phyloP scores from a whole-genome alignment of 2,113 vertebrate genomes.

The Telmatochromis sp. region DNA sequence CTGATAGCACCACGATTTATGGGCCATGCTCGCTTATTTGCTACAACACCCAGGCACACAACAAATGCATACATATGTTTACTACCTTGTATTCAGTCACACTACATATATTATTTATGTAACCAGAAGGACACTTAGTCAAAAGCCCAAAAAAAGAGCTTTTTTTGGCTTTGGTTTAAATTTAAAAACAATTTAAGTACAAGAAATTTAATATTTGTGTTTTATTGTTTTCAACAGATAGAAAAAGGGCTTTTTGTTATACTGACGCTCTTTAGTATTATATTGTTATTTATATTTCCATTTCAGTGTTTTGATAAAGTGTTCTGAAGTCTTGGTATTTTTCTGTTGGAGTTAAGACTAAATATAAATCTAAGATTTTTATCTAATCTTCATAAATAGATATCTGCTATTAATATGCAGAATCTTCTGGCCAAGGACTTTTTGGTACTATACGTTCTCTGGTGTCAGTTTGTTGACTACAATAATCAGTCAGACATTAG shows the following conservation, averaged over 20 bases:
- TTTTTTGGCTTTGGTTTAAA: neutral
- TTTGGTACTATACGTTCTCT: neutral
- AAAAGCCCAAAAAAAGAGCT: neutral
- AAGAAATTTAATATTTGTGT: neutral
- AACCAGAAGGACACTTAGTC: neutral
- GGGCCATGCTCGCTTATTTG: slow-evolving; percentile 8
- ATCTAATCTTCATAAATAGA: neutral
- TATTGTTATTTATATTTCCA: neutral
- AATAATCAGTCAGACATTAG: neutral
- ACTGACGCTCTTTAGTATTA: neutral
- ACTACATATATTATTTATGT: neutral
- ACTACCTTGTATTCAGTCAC: neutral
- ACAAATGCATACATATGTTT: neutral
- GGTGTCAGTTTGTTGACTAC: neutral
- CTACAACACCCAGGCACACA: neutral
- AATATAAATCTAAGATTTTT: neutral
- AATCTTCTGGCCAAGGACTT: neutral
- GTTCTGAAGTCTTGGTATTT: neutral
- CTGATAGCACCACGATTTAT: slow-evolving; percentile 59
- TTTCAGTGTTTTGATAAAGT: neutral
- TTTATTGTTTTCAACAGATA: neutral
- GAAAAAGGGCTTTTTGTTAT: neutral
- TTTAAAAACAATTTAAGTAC: neutral
- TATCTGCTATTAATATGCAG: neutral
- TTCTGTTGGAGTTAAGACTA: neutral